Conservation (phyloP, 2,113 vertebrate genomes). For the Carettochelys insculpta region DNA sequence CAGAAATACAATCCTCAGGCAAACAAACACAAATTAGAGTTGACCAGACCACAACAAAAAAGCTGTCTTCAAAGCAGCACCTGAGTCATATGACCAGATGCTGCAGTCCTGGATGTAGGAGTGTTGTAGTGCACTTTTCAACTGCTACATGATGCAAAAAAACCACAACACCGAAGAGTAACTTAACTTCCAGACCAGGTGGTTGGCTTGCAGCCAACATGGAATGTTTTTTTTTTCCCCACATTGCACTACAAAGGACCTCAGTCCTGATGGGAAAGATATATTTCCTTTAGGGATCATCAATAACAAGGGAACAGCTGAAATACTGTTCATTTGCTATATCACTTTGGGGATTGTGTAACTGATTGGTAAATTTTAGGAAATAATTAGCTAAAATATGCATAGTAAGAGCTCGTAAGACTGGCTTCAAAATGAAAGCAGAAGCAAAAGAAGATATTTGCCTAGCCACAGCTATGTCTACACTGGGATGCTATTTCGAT, state of each 20-base stretch:
- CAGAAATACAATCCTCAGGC: neutral
- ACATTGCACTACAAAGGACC: conserved; percentile 60
- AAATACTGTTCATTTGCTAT: no score
- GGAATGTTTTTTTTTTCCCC: conserved; percentile 56
- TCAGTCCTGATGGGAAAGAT: conserved; percentile 68
- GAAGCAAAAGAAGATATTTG: no score
- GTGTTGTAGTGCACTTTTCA: conserved; percentile 66
- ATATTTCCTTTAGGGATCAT: conserved; percentile 70
- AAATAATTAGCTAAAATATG: no score
- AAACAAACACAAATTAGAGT: neutral
- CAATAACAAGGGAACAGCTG: no score
- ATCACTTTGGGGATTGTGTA: no score
- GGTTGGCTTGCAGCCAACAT: conserved; percentile 67
- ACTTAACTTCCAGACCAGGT: conserved; percentile 70
- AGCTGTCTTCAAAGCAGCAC: conserved; percentile 22
- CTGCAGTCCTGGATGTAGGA: conserved; percentile 56
- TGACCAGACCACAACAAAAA: no score
- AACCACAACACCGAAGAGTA: conserved; percentile 35
- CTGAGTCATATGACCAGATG: conserved; percentile 28
- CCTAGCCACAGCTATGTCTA: no score
- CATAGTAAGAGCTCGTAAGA: fast-evolving
- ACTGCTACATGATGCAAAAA: conserved; percentile 51
- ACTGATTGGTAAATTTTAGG: conserved; percentile 63
- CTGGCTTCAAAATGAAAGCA: neutral
- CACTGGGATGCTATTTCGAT: no score